phyloP scores from a whole-genome alignment of 2,797 vertebrate genomes.

The Heliangelus exortis region DNA sequence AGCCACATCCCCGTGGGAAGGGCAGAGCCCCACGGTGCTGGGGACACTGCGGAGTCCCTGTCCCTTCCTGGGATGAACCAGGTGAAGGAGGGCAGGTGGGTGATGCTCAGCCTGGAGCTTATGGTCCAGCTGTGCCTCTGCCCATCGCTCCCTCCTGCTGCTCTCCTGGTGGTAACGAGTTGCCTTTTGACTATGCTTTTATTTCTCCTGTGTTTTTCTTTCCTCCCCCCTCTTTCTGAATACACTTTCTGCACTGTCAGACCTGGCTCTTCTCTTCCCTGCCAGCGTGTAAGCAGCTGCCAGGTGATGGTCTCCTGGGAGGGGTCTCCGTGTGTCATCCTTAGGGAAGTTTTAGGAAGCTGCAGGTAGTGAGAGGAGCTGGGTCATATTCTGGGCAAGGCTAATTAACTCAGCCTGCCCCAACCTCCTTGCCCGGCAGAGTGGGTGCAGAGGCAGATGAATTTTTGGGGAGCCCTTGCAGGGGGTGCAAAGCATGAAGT shows the following conservation, averaged over 20 bases:
- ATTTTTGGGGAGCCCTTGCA: not conserved
- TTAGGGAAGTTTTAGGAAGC: not conserved
- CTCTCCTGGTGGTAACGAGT: not conserved
- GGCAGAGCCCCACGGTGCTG: not conserved
- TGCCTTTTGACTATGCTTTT: constrained; percentile 40
- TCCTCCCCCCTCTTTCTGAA: not conserved
- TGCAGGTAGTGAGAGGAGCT: not conserved
- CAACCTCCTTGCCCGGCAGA: accelerated
- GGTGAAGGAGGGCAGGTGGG: no score
- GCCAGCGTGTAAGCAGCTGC: not conserved
- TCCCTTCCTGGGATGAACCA: not conserved
- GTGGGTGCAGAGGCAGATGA: not conserved
- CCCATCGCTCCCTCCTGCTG: accelerated
- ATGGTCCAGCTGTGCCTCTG: not conserved
- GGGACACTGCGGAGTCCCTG: not conserved
- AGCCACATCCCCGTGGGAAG: not conserved
- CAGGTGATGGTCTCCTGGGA: accelerated
- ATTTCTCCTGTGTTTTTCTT: not conserved
- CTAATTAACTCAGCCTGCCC: not conserved
- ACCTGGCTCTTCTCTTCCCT: constrained; percentile 45
- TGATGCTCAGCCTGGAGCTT: no score
- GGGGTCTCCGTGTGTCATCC: not conserved
- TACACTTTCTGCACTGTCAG: constrained; percentile 39
- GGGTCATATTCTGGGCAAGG: not conserved
- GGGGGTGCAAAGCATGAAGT: not conserved